phyloP scores from a whole-genome alignment of 1,140 invertebrate genomes.

The Drosophila biarmipes region DNA sequence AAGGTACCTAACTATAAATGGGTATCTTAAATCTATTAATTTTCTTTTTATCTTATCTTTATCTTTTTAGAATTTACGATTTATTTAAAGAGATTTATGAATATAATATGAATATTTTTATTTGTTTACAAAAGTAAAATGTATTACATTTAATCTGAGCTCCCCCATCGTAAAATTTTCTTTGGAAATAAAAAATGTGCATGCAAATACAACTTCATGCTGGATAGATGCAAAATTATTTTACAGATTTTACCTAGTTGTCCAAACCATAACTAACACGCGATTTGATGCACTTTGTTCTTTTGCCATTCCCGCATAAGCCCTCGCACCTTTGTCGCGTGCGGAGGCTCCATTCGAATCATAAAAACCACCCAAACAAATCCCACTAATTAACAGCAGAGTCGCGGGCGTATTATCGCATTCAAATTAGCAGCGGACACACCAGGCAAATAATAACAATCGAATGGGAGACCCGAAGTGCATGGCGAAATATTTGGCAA shows the following conservation, averaged over 20 bases:
- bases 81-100: no score
- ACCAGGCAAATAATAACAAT: constrained; percentile 29
- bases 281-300: constrained; percentile 31
- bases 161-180: no score
- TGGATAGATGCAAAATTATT: not conserved
- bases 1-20: no score
- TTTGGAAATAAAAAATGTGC: not conserved
- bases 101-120: no score
- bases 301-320: constrained; percentile 28
- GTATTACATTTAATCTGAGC: no score
- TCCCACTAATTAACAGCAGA: constrained; percentile 66
- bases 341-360: constrained; percentile 29
- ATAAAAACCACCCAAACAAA: constrained; percentile 70
- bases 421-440: constrained; percentile 63
- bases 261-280: constrained; percentile 2
- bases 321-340: constrained; percentile 57
- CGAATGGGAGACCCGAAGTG: constrained; percentile 15
- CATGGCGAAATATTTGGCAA: constrained; percentile 39
- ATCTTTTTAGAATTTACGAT: no score
- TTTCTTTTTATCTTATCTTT: no score
- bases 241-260: not conserved
- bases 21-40: no score
- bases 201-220: not conserved
- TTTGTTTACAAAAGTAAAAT: no score
- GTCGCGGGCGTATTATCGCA: constrained; percentile 76